Conservation (phyloP, 2,113 vertebrate species). For the Ovis canadensis region DNA sequence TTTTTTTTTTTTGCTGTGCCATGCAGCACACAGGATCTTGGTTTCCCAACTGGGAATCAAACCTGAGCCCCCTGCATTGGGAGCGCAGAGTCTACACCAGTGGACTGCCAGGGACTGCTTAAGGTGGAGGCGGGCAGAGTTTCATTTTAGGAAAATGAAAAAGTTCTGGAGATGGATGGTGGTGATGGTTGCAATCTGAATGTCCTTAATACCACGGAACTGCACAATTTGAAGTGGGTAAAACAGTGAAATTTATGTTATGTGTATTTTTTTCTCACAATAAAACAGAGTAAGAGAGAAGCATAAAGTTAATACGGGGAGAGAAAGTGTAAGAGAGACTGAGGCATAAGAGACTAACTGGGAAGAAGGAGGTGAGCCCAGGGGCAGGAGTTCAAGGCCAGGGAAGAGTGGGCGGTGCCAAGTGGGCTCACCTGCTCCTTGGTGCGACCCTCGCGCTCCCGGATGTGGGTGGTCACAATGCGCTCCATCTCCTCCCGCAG, state of each 20-base stretch:
- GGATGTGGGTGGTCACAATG: constrained; percentile 97
- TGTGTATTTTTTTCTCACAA: not conserved
- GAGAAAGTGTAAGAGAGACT: not conserved
- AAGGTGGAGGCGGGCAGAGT: not conserved
- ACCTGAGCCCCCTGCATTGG: not conserved
- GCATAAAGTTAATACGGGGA: not conserved
- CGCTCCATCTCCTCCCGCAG: constrained; percentile 98
- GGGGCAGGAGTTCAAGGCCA: accelerated
- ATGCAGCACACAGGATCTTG: not conserved
- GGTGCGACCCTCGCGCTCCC: constrained; percentile 94
- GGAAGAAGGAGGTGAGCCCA: not conserved
- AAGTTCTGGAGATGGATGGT: not conserved
- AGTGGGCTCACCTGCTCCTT: constrained; percentile 89
- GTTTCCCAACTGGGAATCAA: not conserved
- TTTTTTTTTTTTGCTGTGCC: not conserved
- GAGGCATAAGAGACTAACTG: not conserved
- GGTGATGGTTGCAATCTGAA: not conserved
- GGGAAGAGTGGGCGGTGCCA: accelerated
- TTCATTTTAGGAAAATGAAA: not conserved
- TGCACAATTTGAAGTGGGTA: not conserved
- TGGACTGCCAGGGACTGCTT: not conserved
- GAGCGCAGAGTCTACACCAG: not conserved
- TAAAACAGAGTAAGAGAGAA: not conserved
- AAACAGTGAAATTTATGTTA: not conserved
- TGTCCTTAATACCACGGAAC: not conserved